Conservation (phyloP, 1,140 invertebrate genomes). For the Bombus terrestris region DNA sequence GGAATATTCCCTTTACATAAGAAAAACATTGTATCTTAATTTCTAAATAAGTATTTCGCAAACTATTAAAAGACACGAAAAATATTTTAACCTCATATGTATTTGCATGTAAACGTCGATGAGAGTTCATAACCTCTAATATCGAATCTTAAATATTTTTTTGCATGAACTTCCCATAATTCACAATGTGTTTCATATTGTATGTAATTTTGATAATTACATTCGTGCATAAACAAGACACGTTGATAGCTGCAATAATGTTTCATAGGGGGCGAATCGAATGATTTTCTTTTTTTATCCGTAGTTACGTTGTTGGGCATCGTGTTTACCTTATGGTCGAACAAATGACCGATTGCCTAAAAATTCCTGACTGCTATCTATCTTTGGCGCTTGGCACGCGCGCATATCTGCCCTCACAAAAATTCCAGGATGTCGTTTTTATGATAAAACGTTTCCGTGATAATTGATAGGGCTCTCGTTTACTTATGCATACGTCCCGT, state of each 20-base stretch:
- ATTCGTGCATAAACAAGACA: background rate
- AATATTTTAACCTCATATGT: too few relatives aligned
- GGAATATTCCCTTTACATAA: constrained; percentile 2
- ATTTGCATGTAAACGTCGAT: background rate
- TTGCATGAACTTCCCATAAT: background rate
- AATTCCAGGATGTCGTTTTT: constrained; percentile 54
- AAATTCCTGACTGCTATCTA: background rate
- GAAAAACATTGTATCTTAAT: background rate
- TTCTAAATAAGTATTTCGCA: background rate
- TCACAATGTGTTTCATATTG: background rate
- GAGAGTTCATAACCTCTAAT: background rate
- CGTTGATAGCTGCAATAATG: background rate
- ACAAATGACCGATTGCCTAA: background rate
- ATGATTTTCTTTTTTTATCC: background rate
- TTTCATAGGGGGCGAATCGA: background rate
- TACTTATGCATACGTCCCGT: constrained; percentile 2
- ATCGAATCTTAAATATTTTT: background rate
- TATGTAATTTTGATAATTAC: background rate
- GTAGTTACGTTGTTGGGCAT: background rate
- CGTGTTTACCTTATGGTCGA: background rate
- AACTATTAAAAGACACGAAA: too few relatives aligned
- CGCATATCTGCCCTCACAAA: constrained; percentile 36
- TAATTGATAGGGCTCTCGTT: constrained; percentile 39
- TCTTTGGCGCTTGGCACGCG: background rate
- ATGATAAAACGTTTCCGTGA: constrained; percentile 60